Evolutionary conservation across 1,140 invertebrate species (phyloP).

Genomic region (Hirudo medicinalis): DNA sequence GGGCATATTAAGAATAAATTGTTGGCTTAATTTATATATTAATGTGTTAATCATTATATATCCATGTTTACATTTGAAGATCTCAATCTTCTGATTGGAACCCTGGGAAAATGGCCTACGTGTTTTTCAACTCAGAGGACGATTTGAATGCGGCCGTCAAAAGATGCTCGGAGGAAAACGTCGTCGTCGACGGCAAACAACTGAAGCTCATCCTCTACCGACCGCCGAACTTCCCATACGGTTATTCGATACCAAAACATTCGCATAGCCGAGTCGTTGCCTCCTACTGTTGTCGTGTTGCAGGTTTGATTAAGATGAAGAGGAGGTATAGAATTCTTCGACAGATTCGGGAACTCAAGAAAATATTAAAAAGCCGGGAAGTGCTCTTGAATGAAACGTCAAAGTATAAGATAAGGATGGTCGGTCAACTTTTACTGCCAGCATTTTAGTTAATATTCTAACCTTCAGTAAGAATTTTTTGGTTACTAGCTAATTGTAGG

Average conservation of each 20-base stretch:
- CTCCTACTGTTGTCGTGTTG: not conserved
- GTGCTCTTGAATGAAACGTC: not conserved
- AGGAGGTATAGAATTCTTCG: constrained; percentile 2
- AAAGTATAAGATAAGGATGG: not conserved
- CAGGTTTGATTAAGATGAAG: constrained; percentile 11
- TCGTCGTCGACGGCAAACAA: not conserved
- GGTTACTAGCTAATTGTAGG: not conserved
- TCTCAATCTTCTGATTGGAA: constrained; percentile 6
- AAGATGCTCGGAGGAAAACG: not conserved
- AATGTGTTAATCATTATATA: not conserved
- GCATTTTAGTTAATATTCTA: not conserved
- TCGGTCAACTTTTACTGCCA: not conserved
- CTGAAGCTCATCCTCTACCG: not conserved
- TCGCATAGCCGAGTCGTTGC: not conserved
- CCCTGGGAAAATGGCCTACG: not conserved
- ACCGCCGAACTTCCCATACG: not conserved
- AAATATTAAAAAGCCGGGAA: not conserved
- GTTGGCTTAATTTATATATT: not conserved
- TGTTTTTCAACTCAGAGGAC: not conserved
- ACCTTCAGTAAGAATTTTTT: not conserved
- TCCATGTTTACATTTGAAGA: not conserved
- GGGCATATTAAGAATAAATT: not conserved
- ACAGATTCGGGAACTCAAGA: constrained; percentile 2
- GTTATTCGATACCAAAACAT: not conserved
- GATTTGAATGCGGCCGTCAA: not conserved